These are phyloP conservation scores for Nanger granti DNA, from an alignment of 2,113 vertebrate species.

Conservation along the genomic window DNA sequence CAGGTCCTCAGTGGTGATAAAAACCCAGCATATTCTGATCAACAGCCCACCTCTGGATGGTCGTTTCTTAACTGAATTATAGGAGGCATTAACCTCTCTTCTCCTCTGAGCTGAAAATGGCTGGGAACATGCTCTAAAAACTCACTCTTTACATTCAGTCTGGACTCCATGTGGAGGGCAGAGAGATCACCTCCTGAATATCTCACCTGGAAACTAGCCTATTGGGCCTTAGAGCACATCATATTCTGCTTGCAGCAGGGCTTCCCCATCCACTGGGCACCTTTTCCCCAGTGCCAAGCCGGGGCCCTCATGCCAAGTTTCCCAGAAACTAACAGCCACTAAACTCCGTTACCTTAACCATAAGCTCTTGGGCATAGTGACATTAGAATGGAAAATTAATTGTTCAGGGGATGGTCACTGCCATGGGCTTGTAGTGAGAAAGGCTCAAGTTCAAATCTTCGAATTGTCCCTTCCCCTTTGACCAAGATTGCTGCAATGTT, in stretches of 20 bases:
- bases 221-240: rapidly evolving
- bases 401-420: background rate
- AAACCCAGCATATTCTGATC: background rate
- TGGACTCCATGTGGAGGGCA: background rate
- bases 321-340: background rate
- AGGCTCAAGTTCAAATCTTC: rapidly evolving
- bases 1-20: background rate
- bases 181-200: background rate
- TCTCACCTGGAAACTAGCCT: rapidly evolving
- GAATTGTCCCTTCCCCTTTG: rapidly evolving
- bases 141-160: rapidly evolving
- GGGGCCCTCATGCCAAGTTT: background rate
- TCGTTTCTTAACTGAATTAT: background rate
- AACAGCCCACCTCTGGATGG: background rate
- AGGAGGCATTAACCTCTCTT: background rate
- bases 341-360: too few relatives aligned
- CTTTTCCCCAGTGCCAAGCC: too few relatives aligned
- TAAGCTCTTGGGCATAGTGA: background rate
- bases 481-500: rapidly evolving
- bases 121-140: rapidly evolving
- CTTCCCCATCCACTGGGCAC: rapidly evolving
- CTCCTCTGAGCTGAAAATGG: background rate
- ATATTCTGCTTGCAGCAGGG: rapidly evolving
- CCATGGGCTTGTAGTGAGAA: rapidly evolving
- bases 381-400: rapidly evolving